Conservation (phyloP, 2,797 vertebrate species). For the Typhlichthys eigenmanni region DNA sequence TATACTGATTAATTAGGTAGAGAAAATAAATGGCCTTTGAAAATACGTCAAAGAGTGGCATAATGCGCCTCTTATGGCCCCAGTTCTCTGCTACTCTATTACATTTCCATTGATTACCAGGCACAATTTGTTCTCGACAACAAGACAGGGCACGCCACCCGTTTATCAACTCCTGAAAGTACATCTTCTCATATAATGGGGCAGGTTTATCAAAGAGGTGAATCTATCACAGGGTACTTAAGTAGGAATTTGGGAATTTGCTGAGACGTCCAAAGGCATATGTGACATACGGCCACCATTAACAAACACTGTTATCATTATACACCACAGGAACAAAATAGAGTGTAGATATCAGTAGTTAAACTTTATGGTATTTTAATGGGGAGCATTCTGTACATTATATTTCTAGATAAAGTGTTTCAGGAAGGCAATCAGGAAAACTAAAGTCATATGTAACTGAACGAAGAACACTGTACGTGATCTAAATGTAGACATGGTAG, state of each 20-base stretch:
- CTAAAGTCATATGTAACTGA: no score
- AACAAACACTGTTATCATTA: background rate
- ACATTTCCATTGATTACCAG: slow-evolving; percentile 68
- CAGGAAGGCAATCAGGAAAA: no score
- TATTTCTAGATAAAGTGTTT: no score
- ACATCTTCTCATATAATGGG: slow-evolving; percentile 29
- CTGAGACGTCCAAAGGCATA: background rate
- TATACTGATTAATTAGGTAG: slow-evolving; percentile 63
- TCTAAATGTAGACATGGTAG: background rate
- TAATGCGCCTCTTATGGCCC: slow-evolving; percentile 50
- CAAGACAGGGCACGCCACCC: slow-evolving; percentile 32
- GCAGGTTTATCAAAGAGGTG: slow-evolving; percentile 25
- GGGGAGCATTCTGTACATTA: no score
- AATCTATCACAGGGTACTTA: slow-evolving; percentile 34
- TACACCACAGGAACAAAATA: background rate
- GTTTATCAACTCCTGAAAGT: slow-evolving; percentile 41
- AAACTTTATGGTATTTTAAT: no score
- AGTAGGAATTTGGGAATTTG: slow-evolving; percentile 20
- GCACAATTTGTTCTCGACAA: slow-evolving; percentile 61
- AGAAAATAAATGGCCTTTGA: slow-evolving; percentile 57
- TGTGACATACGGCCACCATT: background rate
- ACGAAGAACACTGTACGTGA: no score
- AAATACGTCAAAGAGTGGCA: slow-evolving; percentile 70
- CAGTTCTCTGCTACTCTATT: slow-evolving; percentile 58
- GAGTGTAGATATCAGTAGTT: background rate